phyloP scores from a whole-genome alignment of 2,797 vertebrate species.

The Sebastes iracundus region DNA sequence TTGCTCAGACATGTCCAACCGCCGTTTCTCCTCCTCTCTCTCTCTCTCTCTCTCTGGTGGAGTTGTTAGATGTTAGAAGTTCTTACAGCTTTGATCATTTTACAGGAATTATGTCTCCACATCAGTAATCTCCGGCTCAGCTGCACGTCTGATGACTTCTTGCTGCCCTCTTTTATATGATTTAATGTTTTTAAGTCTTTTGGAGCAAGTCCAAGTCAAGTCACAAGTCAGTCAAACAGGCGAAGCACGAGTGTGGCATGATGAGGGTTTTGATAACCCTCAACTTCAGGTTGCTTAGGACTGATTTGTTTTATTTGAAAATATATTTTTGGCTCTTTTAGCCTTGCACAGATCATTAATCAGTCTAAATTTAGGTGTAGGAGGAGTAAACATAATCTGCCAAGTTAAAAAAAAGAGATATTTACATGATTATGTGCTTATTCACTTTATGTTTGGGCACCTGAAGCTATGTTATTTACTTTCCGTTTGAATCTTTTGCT shows the following conservation, averaged over 20 bases:
- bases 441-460: background rate
- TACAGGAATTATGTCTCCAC: conserved; percentile 50
- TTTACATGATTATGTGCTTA: background rate
- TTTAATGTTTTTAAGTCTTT: conserved; percentile 25
- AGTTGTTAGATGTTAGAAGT: conserved; percentile 37
- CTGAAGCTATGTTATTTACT: background rate
- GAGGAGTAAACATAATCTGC: background rate
- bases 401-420: background rate
- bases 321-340: background rate
- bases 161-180: background rate
- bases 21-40: conserved; percentile 10
- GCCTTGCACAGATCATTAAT: background rate
- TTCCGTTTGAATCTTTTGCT: background rate
- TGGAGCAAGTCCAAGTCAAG: conserved; percentile 8
- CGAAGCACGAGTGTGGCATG: background rate
- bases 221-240: background rate
- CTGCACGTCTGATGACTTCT: conserved; percentile 45
- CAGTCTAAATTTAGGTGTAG: background rate
- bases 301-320: background rate
- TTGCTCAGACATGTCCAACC: conserved; percentile 67
- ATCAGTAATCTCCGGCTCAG: conserved; percentile 44
- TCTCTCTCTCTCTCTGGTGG: background rate
- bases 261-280: background rate
- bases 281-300: background rate
- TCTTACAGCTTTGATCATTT: conserved; percentile 61